Evolutionary conservation across 1,140 invertebrate species (phyloP), one percentile per base, ranked within the genome.

Genomic region (Cotesia chilonis): DNA sequence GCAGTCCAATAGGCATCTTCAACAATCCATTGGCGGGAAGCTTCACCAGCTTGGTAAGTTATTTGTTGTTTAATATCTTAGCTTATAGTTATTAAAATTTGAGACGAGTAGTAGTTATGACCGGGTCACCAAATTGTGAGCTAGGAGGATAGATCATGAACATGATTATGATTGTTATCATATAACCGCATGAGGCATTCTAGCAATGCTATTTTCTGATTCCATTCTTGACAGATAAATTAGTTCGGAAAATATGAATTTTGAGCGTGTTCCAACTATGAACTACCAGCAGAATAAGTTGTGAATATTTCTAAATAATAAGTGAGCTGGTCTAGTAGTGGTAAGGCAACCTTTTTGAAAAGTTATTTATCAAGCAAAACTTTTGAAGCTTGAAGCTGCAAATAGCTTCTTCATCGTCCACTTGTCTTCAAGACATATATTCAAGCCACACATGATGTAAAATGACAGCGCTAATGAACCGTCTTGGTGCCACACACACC

Each of bases 1-100:
- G 2, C 41, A 78, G 20, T 74, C 79, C 51, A 76, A 28, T 28
- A 28, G 78, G 12, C 75, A 81, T 7, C 73, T 70, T 17, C 81
- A 84, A 76, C 83, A 81, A 70, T 73, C 85, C 78, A 82, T 84
- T 78, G 84, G 80, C 35, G 84, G 81, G 7, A 87, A 87, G 54
- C 73, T 80, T 61, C 83, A 84, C 71, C 84, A 85, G 14, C 82
- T 83, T 67, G 85, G 83, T 84, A 71, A 81, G 81, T 79, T 17
- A 66, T 7, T 35, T 57, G 28, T 28, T 28, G 28, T 51, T 41
- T 6, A 52, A 66, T 10, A 37, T 35, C 0, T 36, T 37, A 7
- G 7, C 2, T 65, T 28, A 12, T 55, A 12, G 4, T 55, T 6
- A 14, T 55, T 55, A 55, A 47, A 10, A 47, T 28, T 28, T 9